Conservation (phyloP, 2,113 vertebrate genomes). For the Rhombomys opimus region DNA sequence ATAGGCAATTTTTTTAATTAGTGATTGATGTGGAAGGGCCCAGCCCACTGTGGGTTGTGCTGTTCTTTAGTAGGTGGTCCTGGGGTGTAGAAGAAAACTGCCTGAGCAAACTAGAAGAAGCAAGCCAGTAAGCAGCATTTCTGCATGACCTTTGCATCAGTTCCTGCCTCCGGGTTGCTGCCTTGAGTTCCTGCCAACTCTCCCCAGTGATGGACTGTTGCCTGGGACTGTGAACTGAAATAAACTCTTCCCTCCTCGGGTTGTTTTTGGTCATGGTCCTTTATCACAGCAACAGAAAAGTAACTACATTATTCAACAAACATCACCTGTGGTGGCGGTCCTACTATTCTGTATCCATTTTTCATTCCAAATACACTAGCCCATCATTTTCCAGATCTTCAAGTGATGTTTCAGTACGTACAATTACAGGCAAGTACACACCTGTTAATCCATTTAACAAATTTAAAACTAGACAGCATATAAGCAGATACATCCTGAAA, state of each 20-base stretch:
- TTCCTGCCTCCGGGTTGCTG: background rate
- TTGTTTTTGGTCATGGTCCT: background rate
- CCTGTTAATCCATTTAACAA: background rate
- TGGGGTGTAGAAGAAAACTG: background rate
- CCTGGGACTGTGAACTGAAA: background rate
- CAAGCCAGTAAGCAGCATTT: background rate
- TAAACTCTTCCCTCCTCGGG: background rate
- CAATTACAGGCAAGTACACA: background rate
- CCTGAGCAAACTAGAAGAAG: background rate
- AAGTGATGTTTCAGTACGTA: background rate
- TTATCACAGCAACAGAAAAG: background rate
- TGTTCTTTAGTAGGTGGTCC: background rate
- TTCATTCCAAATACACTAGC: conserved; percentile 1
- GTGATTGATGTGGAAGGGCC: background rate
- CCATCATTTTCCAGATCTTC: background rate
- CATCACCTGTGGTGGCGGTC: background rate
- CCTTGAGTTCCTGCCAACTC: background rate
- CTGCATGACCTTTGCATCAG: background rate
- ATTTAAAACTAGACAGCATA: background rate
- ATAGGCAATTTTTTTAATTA: background rate
- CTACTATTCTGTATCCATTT: background rate
- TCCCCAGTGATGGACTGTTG: background rate
- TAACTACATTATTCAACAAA: background rate
- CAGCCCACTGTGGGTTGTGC: background rate
- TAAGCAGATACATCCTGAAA: background rate